These are phyloP conservation scores for Lethenteron camtschaticum DNA, from an alignment of 2,113 vertebrate genomes.

Conservation along the genomic window DNA sequence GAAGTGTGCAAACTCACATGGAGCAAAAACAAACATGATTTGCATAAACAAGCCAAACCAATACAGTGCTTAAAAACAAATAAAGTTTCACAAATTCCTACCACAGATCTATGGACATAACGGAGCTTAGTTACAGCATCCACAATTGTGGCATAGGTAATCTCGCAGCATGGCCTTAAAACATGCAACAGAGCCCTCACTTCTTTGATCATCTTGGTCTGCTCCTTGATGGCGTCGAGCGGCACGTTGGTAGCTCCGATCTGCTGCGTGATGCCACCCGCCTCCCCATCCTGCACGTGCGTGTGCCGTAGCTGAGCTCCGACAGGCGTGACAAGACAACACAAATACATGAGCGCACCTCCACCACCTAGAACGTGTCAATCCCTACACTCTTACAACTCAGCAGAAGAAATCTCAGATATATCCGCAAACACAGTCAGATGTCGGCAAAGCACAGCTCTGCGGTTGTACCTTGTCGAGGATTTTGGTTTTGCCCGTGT, in stretches of 20 bases:
- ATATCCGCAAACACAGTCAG: slow-evolving; percentile 4
- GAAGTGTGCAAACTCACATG: too few species aligned
- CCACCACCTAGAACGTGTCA: too few species aligned
- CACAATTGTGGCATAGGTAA: too few species aligned
- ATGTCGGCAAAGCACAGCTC: too few species aligned
- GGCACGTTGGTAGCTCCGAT: slow-evolving; percentile 95
- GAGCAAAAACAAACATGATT: too few species aligned
- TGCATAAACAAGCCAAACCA: too few species aligned
- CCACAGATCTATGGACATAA: too few species aligned
- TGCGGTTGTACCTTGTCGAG: slow-evolving; percentile 56
- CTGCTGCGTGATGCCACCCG: slow-evolving; percentile 93
- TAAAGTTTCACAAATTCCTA: slow-evolving; percentile 5
- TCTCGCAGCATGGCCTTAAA: too few species aligned
- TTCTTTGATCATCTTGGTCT: slow-evolving; percentile 87
- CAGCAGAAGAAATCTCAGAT: background rate
- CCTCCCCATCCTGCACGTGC: slow-evolving; percentile 77
- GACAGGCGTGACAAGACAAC: background rate
- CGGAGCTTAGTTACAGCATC: too few species aligned
- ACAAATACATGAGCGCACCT: background rate
- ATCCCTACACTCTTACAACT: background rate
- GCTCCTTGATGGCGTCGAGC: slow-evolving; percentile 63
- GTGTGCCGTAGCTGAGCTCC: slow-evolving; percentile 54
- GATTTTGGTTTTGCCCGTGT: slow-evolving; percentile 97
- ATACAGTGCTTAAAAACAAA: background rate
- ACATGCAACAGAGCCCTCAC: slow-evolving; percentile 23